A percentile compares a stretch with the other conserved stretches of the same genome.
These are phyloP conservation scores for Cephalophus harveyi DNA, from an alignment of 2,113 vertebrate genomes.

Conservation along the genomic window DNA sequence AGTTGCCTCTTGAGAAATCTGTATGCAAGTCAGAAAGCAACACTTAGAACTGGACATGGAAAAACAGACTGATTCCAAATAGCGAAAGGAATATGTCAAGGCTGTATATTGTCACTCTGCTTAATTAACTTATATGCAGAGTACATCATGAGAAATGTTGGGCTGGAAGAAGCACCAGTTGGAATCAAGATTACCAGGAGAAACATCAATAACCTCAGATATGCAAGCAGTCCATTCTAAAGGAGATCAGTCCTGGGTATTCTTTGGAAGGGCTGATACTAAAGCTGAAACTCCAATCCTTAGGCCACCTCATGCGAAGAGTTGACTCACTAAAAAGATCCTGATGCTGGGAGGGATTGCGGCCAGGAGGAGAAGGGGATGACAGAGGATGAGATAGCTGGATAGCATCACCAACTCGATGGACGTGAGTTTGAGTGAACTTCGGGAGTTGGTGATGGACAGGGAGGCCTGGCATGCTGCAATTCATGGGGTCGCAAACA, in stretches of 20 bases:
- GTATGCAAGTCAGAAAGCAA: neutral
- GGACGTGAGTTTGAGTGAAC: neutral
- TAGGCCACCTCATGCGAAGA: neutral
- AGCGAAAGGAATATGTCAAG: neutral
- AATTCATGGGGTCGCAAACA: neutral
- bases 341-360: neutral
- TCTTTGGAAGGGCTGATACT: neutral
- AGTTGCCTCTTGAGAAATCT: neutral
- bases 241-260: neutral
- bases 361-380: rapidly evolving
- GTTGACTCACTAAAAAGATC: neutral
- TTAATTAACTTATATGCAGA: neutral
- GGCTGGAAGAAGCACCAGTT: neutral
- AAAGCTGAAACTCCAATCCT: neutral
- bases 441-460: neutral
- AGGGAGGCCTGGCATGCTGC: neutral
- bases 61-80: neutral
- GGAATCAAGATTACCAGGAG: neutral
- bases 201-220: neutral
- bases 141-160: neutral
- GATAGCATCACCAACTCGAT: rapidly evolving
- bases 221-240: neutral
- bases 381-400: neutral
- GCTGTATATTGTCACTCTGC: neutral
- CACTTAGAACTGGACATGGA: neutral